These are phyloP conservation scores for Porites lobata DNA, from an alignment of 92 coral and sea anemone genomes.

Conservation along the genomic window DNA sequence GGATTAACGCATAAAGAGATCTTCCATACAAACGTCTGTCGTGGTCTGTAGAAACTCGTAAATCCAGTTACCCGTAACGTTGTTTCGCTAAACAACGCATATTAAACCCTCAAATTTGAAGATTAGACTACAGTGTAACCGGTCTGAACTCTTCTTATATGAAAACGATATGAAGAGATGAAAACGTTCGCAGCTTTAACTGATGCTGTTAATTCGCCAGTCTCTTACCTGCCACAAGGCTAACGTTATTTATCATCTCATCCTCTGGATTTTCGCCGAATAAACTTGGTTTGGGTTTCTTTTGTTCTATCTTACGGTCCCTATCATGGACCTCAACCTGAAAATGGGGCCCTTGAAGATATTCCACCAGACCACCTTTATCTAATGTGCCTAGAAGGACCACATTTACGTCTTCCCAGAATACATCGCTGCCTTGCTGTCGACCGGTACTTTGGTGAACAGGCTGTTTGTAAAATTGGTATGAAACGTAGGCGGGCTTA, in stretches of 20 bases:
- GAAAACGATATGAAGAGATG: too few species aligned
- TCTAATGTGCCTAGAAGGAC: constrained; percentile 92
- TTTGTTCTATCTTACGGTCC: constrained; percentile 78
- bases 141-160: too few species aligned
- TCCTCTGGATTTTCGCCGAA: constrained; percentile 97
- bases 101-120: too few species aligned
- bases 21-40: too few species aligned
- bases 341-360: constrained; percentile 92
- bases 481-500: constrained; percentile 82
- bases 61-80: too few species aligned
- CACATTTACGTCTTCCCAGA: constrained; percentile 94
- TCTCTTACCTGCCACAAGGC: constrained; percentile 88
- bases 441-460: constrained; percentile 81
- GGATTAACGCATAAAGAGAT: too few species aligned
- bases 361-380: constrained; percentile 85
- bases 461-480: constrained; percentile 91
- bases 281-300: constrained; percentile 84
- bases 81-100: too few species aligned
- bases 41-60: too few species aligned
- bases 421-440: constrained; percentile 90
- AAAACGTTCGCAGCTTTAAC: too few species aligned
- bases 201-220: background rate
- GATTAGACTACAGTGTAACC: too few species aligned
- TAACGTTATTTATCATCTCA: constrained; percentile 95
- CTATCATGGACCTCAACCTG: constrained; percentile 96